Evolutionary conservation across 2,888 invertebrate species (phyloP).

Genomic region (Holacanthella duospinosa): DNA sequence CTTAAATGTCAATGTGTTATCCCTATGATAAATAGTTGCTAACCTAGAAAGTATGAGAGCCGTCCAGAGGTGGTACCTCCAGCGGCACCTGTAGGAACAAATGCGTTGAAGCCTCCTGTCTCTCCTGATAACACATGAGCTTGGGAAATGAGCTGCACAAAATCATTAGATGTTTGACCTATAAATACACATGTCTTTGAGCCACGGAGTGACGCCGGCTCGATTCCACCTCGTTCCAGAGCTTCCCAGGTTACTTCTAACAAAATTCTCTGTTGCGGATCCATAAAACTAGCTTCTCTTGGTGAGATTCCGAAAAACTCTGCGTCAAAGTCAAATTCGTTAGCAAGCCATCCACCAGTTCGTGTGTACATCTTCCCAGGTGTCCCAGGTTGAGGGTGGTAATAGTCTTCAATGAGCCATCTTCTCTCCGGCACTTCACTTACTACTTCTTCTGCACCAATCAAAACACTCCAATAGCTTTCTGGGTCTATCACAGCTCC

Average conservation of each 20-base stretch:
- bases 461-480: background rate
- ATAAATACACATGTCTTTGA: background rate
- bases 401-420: background rate
- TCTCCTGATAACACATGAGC: too few species aligned
- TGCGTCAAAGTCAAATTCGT: background rate
- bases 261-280: background rate
- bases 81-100: background rate
- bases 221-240: background rate
- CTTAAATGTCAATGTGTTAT: too few species aligned
- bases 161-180: background rate
- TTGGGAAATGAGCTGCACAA: background rate
- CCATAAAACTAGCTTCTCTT: background rate
- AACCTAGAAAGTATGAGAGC: too few species aligned
- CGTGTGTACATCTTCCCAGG: background rate
- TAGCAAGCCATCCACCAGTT: background rate
- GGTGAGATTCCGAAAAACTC: background rate
- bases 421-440: background rate
- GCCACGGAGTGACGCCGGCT: background rate
- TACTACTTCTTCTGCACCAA: background rate
- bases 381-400: background rate
- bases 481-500: background rate
- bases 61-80: background rate
- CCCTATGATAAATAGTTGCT: too few species aligned
- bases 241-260: background rate
- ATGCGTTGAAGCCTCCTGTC: background rate